A percentile compares a stretch with the other conserved stretches of the same genome.
Conservation (phyloP, 2,113 vertebrate genomes). For the Plestiodon gilberti region DNA sequence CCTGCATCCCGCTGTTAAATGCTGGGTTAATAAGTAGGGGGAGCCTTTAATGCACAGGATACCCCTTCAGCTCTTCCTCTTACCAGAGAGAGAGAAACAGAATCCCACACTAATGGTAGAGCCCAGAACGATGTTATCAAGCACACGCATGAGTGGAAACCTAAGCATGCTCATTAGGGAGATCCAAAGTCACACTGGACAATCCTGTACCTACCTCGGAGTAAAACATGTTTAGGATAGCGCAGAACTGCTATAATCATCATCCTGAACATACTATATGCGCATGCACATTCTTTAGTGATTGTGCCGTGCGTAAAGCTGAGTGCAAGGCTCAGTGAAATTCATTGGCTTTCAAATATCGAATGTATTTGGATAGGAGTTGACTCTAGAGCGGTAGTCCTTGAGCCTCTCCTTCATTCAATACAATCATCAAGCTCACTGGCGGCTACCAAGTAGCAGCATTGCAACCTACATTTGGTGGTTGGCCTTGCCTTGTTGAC, state of each 20-base stretch:
- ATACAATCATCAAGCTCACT: background rate
- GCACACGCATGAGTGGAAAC: background rate
- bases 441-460: background rate
- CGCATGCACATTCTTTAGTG: too few relatives aligned
- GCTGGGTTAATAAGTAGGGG: slow-evolving; percentile 85
- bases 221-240: background rate
- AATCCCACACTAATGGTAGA: background rate
- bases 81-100: slow-evolving; percentile 55
- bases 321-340: too few relatives aligned
- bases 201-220: background rate
- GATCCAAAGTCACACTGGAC: background rate
- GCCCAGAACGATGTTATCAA: too few relatives aligned
- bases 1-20: slow-evolving; percentile 86
- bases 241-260: background rate
- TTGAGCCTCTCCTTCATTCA: too few relatives aligned
- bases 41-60: slow-evolving; percentile 83
- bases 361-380: too few relatives aligned
- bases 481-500: too few relatives aligned
- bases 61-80: slow-evolving; percentile 79
- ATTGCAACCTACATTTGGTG: background rate
- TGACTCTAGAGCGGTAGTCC: background rate
- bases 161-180: background rate
- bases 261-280: background rate
- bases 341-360: background rate
- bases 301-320: too few relatives aligned